Percentiles rank a stretch among this genome's conserved stretches.
Conservation (phyloP, 1,140 invertebrate genomes). For the Pogonognathellus flavescens region DNA sequence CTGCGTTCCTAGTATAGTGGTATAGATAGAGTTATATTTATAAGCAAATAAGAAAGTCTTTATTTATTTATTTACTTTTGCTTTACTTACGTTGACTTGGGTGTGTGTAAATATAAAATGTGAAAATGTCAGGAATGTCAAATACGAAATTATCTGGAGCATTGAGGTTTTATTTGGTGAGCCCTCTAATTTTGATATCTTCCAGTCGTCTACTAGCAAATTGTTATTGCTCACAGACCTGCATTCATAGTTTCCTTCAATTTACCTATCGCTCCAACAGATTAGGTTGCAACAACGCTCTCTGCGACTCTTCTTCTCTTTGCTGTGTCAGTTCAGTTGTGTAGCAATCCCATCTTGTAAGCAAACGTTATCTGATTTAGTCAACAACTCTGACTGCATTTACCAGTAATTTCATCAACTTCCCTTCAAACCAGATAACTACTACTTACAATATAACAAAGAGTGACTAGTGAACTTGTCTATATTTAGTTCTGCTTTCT, state of each 20-base stretch:
- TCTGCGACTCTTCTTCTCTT: neutral
- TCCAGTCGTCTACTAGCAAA: slow-evolving; percentile 28
- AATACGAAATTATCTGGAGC: slow-evolving; percentile 51
- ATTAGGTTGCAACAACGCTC: neutral
- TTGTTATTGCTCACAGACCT: slow-evolving; percentile 35
- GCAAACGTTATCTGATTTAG: slow-evolving; percentile 28
- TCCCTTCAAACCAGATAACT: slow-evolving; percentile 3
- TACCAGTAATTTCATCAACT: slow-evolving; percentile 31
- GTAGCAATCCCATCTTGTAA: slow-evolving; percentile 1
- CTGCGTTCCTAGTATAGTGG: neutral
- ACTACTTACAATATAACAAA: neutral
- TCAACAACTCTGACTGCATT: slow-evolving; percentile 22
- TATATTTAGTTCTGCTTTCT: slow-evolving; percentile 49
- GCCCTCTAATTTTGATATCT: slow-evolving; percentile 51
- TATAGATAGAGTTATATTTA: neutral
- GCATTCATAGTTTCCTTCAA: slow-evolving; percentile 8
- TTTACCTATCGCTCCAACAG: slow-evolving; percentile 18
- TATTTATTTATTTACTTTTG: neutral
- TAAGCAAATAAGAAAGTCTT: neutral
- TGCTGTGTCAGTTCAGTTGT: slow-evolving; percentile 3
- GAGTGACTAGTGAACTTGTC: neutral
- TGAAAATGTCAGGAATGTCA: slow-evolving; percentile 40
- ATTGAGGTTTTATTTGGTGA: slow-evolving; percentile 49
- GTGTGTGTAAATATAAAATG: slow-evolving; percentile 37
- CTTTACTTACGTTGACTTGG: neutral